A percentile compares a stretch with the other conserved stretches of the same genome.
These are phyloP conservation scores for Leptopilina drosophilae DNA, from an alignment of 2,888 invertebrate genomes.

Conservation along the genomic window DNA sequence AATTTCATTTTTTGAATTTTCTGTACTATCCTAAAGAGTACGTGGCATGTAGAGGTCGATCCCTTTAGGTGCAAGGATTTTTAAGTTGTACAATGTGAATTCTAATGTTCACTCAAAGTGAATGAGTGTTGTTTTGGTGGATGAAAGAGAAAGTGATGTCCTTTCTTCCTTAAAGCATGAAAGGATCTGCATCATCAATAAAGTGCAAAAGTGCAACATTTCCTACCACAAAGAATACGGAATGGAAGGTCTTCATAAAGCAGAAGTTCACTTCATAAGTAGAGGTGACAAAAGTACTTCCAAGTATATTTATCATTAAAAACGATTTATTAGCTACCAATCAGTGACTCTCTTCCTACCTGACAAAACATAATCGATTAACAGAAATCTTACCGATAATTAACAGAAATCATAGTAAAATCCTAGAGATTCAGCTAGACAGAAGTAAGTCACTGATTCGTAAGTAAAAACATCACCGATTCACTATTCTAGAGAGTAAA, in stretches of 20 bases:
- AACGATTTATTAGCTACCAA: too few species aligned
- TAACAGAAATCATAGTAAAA: too few species aligned
- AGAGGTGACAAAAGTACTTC: too few species aligned
- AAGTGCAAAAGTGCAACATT: slow-evolving; percentile 54
- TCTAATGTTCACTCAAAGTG: slow-evolving; percentile 13
- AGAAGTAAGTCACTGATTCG: too few species aligned
- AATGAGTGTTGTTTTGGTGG: slow-evolving; percentile 32
- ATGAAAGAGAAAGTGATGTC: slow-evolving; percentile 13
- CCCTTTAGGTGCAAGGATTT: slow-evolving; percentile 41
- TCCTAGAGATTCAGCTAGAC: too few species aligned
- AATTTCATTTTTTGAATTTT: too few species aligned
- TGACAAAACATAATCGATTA: too few species aligned
- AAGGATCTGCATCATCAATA: slow-evolving; percentile 47
- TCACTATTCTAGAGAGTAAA: neutral
- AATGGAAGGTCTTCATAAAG: neutral
- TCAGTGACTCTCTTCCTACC: too few species aligned
- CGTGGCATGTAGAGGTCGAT: slow-evolving; percentile 28
- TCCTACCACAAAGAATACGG: slow-evolving; percentile 46
- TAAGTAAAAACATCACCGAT: too few species aligned
- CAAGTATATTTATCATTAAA: too few species aligned
- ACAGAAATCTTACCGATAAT: too few species aligned
- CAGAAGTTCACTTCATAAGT: too few species aligned
- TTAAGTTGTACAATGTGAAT: slow-evolving; percentile 16
- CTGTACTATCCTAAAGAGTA: neutral
- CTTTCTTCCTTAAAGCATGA: slow-evolving; percentile 33